Evolutionary conservation across 2,888 invertebrate species (phyloP).

Genomic region (Serrognathus titanus): DNA sequence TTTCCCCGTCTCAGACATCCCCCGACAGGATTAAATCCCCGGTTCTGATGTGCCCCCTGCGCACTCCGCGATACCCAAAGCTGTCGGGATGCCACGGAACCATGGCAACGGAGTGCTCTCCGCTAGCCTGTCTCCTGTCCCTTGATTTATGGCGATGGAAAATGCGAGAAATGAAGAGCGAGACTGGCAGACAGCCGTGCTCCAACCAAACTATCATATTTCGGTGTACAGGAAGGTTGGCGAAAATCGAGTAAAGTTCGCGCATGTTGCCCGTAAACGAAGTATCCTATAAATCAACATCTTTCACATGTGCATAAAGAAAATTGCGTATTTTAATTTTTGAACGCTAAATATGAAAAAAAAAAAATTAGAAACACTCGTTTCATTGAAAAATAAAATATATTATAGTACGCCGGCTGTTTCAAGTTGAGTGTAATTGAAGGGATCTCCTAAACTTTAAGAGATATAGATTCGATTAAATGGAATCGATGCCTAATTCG

Average conservation of each 20-base stretch:
- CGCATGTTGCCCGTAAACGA: neutral
- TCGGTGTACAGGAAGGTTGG: constrained; percentile 7
- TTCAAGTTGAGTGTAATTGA: no score
- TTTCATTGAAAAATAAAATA: no score
- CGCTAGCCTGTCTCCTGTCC: constrained; percentile 52
- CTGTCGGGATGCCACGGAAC: constrained; percentile 53
- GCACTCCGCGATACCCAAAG: constrained; percentile 30
- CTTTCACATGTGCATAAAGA: no score
- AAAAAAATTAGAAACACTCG: no score
- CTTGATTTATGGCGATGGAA: constrained; percentile 54
- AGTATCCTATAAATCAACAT: no score
- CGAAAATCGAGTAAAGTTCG: constrained; percentile 8
- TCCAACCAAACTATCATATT: constrained; percentile 12
- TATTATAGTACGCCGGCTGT: no score
- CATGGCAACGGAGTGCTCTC: constrained; percentile 52
- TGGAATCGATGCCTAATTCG: no score
- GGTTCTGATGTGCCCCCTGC: constrained; percentile 42
- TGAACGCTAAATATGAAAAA: no score
- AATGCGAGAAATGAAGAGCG: constrained; percentile 54
- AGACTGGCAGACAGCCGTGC: constrained; percentile 45
- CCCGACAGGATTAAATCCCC: constrained; percentile 51
- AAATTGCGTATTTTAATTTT: no score
- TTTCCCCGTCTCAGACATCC: constrained; percentile 47
- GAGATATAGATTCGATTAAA: no score
- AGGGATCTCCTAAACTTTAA: no score